Percentiles rank a stretch among this genome's conserved stretches.
Evolutionary conservation across 1,140 invertebrate species (phyloP).

Genomic region (Drosophila navojoa): DNA sequence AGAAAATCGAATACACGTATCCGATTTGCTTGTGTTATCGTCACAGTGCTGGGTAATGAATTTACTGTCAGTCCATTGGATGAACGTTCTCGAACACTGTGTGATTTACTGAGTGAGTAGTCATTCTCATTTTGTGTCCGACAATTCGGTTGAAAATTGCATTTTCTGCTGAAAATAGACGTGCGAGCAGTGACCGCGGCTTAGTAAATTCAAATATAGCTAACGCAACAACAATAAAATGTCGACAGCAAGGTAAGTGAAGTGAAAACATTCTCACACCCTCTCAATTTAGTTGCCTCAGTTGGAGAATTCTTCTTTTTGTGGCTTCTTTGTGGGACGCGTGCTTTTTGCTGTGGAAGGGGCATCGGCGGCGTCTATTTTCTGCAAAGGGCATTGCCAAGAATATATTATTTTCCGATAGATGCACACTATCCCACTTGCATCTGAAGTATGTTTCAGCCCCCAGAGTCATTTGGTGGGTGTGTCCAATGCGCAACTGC

Average conservation of each 20-base stretch:
- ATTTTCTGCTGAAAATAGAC: constrained; percentile 56
- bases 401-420: constrained; percentile 19
- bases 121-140: constrained; percentile 47
- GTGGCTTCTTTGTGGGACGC: constrained; percentile 76
- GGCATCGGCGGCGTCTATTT: constrained; percentile 66
- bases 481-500: constrained; percentile 66
- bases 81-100: constrained; percentile 44
- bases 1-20: constrained; percentile 10
- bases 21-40: background rate
- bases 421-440: background rate
- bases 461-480: constrained; percentile 34
- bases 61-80: constrained; percentile 24
- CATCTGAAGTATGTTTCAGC: background rate
- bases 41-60: constrained; percentile 20
- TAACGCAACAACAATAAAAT: constrained; percentile 54
- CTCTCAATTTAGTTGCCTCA: background rate
- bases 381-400: constrained; percentile 14
- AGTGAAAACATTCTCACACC: background rate
- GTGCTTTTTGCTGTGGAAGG: constrained; percentile 58
- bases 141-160: constrained; percentile 57
- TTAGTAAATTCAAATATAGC: constrained; percentile 35
- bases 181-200: constrained; percentile 42
- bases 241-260: constrained; percentile 68
- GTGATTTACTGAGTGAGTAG: constrained; percentile 29
- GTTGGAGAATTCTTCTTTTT: constrained; percentile 42